Base-by-base conservation (phyloP, 2,888 invertebrate species). In the Linhomoeus sp. region DNA sequence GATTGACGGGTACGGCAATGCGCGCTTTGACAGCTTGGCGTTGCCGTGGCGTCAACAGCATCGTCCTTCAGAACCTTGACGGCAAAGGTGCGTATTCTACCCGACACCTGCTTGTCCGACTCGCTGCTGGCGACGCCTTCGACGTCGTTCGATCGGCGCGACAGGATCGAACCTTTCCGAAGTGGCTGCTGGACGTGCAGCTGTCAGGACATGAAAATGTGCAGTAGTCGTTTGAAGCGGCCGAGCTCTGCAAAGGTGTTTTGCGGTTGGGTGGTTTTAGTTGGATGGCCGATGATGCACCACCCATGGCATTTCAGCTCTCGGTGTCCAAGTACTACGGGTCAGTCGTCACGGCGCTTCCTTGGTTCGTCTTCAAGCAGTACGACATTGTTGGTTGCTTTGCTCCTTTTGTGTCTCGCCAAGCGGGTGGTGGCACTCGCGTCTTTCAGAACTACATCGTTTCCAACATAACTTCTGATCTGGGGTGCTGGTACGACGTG, bases 11-110 rank as follows among this genome's bases (percentile, higher is more conserved):
- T 37, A 37, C 5, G 37, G 33, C 12, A 33, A 33, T 33, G 33
- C 15, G 15, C 15, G 33, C n/a, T n/a, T n/a, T n/a, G n/a, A n/a
- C n/a, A n/a, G n/a, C n/a, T n/a, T n/a, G n/a, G n/a, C n/a, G n/a
- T n/a, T n/a, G n/a, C n/a, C n/a, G n/a, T n/a, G n/a, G n/a, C n/a
- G n/a, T 40, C 12, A n/a, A 9, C 15, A 15, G 17, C 23, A 15
- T 46, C 19, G 33, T n/a, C n/a, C n/a, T n/a, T n/a, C n/a, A n/a
- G n/a, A n/a, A n/a, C n/a, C n/a, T n/a, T n/a, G n/a, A 68, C 72
- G 56, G 76, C 75, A 3, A 73, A 73, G 53, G 78, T 81, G 1
- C 72, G 72, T 61, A 76, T 81, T 48, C 64, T 81, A 51, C 77
- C 78, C 0, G 81, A 82, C 64, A 70, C 76, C 40, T 67, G 68